Evolutionary conservation across 2,797 vertebrate genomes (phyloP), one percentile per base, ranked within the genome.

Genomic region (Liparis tanakae): DNA sequence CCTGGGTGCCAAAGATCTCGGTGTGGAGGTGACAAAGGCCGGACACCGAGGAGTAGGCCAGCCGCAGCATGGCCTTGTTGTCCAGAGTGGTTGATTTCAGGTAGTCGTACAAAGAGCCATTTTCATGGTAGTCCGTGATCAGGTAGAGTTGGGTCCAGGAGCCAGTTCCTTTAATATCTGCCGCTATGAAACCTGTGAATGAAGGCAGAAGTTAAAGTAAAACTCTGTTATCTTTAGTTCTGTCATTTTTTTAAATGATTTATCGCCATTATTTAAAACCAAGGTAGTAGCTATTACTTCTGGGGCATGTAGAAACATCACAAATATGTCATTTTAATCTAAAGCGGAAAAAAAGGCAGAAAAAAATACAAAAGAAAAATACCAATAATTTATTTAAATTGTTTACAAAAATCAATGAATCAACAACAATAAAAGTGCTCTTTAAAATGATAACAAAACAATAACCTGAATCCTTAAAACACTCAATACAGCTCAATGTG

Each of bases 51-150:
- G 98, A 98, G 82, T 97, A 98, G 10, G 96, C 97, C 83, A 99
- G 88, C 20, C 95, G 96, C 70, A 99, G 90, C 96, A 97, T 97
- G 12, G 96, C 95, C 84, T 95, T 95, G 4, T 94, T 95, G 83
- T 99, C 98, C 36, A 99, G 92, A 1, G 97, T 98, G 74, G 96
- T 98, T 54, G 96, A 98, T 84, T 98, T 98, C 67, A 99, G 93
- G 80, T 98, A 99, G 88, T 99, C 98, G 18, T 99, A 99, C 79
- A 99, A 92, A 0, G 98, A 99, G 46, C 98, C 97, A 0, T 96
- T 97, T 89, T 99, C 98, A 36, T 99, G 98, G 81, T 98, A 99
- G 93, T 99, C 97, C 0, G 98, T 99, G 91, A 99, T 99, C 51
- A 99, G 95, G 89, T 97, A 99, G 30, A 99, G 88, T 76, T 99